Base-by-base conservation (phyloP, 2,888 invertebrate genomes). In the Nesidiocoris tenuis region DNA sequence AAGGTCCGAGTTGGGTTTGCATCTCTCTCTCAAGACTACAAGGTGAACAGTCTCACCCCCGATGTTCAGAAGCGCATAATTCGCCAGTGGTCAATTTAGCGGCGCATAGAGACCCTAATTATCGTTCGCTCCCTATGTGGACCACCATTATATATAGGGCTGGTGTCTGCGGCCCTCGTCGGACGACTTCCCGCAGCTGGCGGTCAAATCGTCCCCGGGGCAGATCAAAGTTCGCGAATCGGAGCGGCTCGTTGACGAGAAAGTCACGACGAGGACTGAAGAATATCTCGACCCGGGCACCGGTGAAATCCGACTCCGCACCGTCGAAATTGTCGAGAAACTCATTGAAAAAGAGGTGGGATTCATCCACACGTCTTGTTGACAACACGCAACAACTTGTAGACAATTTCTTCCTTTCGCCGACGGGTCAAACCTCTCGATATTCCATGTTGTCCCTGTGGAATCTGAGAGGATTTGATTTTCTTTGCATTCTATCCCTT, bases 281-380 rank as follows among this genome's bases (percentile, higher is more conserved):
- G 94, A 94, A 86, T 93, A 91, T 86, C 85, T 92, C 82, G 94
- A 94, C 86, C 94, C 94, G 82, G 86, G 88, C 81, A 93, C 93
- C 81, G 94, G 94, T 82, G 91, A 92, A 85, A 90, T 90, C 85
- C 91, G 90, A 86, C 90, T 95, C 84, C 89, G 94, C 86, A 95
- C 95, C 82, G 90, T 95, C 86, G 94, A 95, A 88, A 94, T 94
- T 88, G 92, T 94, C 86, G 95, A 95, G 89, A 95, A 94, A 89
- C 90, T 94, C 86, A 94, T 95, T 87, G 95, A 95, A 87, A 94
- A 92, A 89, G 95, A 95, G 95, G 95, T 95, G 94, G 78, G 72
- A 55, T n/a, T 39, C 39, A 39, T 39, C 39, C 39, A 39, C 39
- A 39, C n/a, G n/a, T n/a, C n/a, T n/a, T n/a, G n/a, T n/a, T n/a